These are phyloP conservation scores for Ochropacha duplaris DNA, from an alignment of 2,888 invertebrate species.

Conservation along the genomic window DNA sequence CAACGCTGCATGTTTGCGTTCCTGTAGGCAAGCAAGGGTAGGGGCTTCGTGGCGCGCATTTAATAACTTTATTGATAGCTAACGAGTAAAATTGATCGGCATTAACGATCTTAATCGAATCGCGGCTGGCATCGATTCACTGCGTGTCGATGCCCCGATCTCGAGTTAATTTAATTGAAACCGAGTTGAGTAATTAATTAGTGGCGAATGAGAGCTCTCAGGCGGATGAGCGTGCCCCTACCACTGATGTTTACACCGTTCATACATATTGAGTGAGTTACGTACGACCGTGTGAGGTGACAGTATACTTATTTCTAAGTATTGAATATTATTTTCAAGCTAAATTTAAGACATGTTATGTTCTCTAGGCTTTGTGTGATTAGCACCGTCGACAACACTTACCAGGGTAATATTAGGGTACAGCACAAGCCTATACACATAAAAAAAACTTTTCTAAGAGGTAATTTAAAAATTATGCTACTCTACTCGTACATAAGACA, in stretches of 20 bases:
- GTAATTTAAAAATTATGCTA: too few species aligned
- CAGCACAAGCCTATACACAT: too few species aligned
- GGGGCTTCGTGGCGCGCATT: constrained; percentile 41
- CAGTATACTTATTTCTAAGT: constrained; percentile 2
- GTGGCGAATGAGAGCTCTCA: constrained; percentile 76
- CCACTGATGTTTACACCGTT: constrained; percentile 63
- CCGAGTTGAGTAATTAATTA: constrained; percentile 81
- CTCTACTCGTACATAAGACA: neutral
- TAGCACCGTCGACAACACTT: too few species aligned
- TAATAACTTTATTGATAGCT: constrained; percentile 73
- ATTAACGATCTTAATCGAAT: constrained; percentile 78
- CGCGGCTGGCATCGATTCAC: constrained; percentile 71
- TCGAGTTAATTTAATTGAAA: constrained; percentile 80
- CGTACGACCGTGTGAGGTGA: neutral
- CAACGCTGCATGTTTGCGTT: constrained; percentile 38
- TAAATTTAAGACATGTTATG: too few species aligned
- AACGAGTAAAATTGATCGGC: constrained; percentile 75
- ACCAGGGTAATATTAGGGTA: too few species aligned
- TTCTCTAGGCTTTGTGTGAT: neutral
- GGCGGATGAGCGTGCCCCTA: constrained; percentile 60
- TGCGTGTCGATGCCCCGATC: constrained; percentile 75
- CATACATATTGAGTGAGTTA: constrained; percentile 45
- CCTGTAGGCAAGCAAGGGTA: too few species aligned
- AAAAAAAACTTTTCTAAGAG: too few species aligned
- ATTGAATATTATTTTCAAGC: neutral